phyloP scores from a whole-genome alignment of 2,113 vertebrate genomes.

The Zosterops borbonicus region DNA sequence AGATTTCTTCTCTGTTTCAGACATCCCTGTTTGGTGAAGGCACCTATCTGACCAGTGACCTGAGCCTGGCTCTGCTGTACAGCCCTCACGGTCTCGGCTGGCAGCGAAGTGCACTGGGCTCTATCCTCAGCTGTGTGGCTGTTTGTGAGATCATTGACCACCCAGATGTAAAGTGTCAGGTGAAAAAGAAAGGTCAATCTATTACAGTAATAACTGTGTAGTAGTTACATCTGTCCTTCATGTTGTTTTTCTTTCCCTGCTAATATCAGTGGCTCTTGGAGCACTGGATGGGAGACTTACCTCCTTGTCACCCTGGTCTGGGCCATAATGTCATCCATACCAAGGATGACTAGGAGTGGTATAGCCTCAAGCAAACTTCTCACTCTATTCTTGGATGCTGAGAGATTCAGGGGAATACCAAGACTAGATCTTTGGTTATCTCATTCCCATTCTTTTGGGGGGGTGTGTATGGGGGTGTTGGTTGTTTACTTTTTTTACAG shows the following conservation, averaged over 20 bases:
- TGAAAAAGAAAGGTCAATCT: conserved; percentile 90
- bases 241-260: not conserved
- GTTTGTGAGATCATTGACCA: conserved; percentile 97
- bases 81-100: conserved; percentile 91
- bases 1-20: conserved; percentile 68
- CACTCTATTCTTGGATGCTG: conserved; percentile 40
- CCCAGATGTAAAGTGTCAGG: conserved; percentile 95
- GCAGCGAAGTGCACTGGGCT: conserved; percentile 84
- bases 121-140: conserved; percentile 92
- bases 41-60: conserved; percentile 96
- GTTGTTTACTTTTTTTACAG: not conserved
- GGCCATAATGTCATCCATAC: conserved; percentile 40
- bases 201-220: not conserved
- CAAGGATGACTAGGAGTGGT: conserved; percentile 49
- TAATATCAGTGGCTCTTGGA: not conserved
- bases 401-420: conserved; percentile 50
- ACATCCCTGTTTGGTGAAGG: conserved; percentile 97
- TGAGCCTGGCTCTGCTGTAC: conserved; percentile 95
- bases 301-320: not conserved
- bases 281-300: not conserved
- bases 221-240: not conserved
- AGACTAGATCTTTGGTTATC: not conserved
- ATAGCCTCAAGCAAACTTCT: conserved; percentile 51
- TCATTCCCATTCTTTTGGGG: not conserved
- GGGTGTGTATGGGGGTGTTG: not conserved